A percentile compares a stretch with the other conserved stretches of the same genome.
Conservation (phyloP, 2,113 vertebrate genomes). For the Callospermophilus lateralis region DNA sequence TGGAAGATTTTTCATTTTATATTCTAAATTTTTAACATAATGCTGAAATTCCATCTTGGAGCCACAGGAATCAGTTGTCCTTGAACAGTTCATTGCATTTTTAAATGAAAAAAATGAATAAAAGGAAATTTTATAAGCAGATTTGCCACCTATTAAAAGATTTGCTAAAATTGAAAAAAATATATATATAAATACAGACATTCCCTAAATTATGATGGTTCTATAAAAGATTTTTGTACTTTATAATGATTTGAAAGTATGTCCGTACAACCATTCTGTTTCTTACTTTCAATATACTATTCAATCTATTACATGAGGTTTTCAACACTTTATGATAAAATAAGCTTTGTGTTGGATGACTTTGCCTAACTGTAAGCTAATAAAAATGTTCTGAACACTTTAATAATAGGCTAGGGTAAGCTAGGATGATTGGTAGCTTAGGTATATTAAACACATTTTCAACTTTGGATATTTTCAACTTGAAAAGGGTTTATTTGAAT, state of each 20-base stretch:
- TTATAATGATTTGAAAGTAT: not conserved
- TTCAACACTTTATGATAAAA: not conserved
- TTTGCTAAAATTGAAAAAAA: not conserved
- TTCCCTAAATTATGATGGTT: not conserved
- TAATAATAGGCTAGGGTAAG: not conserved
- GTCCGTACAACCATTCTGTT: not conserved
- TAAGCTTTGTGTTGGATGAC: not conserved
- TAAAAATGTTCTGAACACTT: not conserved
- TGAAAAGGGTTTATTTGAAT: not conserved
- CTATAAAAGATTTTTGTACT: not conserved
- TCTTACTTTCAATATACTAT: not conserved
- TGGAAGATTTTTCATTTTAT: not conserved
- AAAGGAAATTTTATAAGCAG: not conserved
- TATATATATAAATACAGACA: no score
- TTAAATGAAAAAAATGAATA: not conserved
- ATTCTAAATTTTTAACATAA: slow-evolving; percentile 4
- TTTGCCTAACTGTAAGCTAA: not conserved
- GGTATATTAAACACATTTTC: not conserved
- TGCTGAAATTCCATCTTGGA: slow-evolving; percentile 20
- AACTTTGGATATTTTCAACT: not conserved
- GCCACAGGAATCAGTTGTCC: not conserved
- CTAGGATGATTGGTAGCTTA: not conserved
- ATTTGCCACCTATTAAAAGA: not conserved
- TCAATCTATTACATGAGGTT: not conserved
- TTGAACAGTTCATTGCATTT: no score